Evolutionary conservation across 2,888 invertebrate species (phyloP), one percentile per base, ranked within the genome.

Genomic region (Folsomia candida): DNA sequence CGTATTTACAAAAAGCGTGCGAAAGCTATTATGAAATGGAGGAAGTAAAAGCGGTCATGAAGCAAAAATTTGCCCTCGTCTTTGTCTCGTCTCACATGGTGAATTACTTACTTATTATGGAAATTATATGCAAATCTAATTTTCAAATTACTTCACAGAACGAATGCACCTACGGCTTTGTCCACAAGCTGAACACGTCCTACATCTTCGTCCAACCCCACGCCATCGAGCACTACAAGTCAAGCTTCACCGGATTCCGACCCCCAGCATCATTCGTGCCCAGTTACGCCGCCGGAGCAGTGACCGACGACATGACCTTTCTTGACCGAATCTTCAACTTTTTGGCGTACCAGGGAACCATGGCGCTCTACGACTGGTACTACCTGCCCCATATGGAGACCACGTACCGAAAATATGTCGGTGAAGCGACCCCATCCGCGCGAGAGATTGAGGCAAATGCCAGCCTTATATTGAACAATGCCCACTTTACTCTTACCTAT

Each of bases 291-390:
- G 70, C 70, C 4, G 69, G 71, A 1, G 77, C 71, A 51, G 20
- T 54, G 6, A 71, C 74, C n/a, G 72, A 76, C 22, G 71, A 72
- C 1, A 81, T 81, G 81, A 72, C 61, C 11, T 80, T 81, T 58
- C 26, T 18, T 18, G 74, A 81, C 68, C 72, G 81, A 63, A 2
- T 77, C 3, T n/a, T 71, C 4, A 81, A 82, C 72, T 67, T 79
- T 1, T 20, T 76, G n/a, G n/a, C 51, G 1, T 81, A 82, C 0
- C 67, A 83, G 2, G 83, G 81, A 51, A 82, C 84, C 58, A 81
- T 83, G 47, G 66, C 81, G 1, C 76, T 81, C 54, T 79, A 84
- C 2, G 79, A 82, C 57, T 80, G 79, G 61, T 78, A 79, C 37
- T 83, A 83, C 68, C 81, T 83, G 37, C 76, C 76, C 4, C 24